Conservation (phyloP, 1,140 invertebrate genomes). For the Drosophila elegans region DNA sequence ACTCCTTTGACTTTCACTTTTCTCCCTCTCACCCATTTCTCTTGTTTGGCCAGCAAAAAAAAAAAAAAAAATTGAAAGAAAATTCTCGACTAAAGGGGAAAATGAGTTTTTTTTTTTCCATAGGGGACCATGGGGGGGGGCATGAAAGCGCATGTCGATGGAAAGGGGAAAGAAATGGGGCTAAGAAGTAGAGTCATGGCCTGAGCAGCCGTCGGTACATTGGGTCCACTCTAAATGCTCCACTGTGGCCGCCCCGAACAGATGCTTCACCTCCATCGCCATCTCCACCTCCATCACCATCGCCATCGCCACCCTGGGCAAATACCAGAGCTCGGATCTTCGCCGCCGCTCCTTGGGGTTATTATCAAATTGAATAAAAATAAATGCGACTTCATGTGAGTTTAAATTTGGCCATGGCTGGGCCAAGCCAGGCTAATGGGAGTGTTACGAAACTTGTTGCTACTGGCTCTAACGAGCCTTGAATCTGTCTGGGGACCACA, state of each 20-base stretch:
- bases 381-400: constrained; percentile 79
- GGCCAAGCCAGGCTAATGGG: constrained; percentile 2
- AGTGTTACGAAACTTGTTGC: constrained; percentile 17
- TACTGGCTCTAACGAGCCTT: constrained; percentile 14
- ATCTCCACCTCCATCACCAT: not conserved
- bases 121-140: not conserved
- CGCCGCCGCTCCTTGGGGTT: constrained; percentile 47
- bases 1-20: constrained; percentile 41
- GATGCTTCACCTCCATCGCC: constrained; percentile 42
- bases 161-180: constrained; percentile 6
- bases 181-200: not conserved
- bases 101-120: constrained; percentile 68
- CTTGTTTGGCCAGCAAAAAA: constrained; percentile 25
- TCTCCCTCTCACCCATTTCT: constrained; percentile 15
- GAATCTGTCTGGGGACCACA: constrained; percentile 9
- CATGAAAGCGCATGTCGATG: constrained; percentile 8
- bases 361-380: constrained; percentile 83
- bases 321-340: constrained; percentile 12
- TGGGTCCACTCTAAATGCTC: constrained; percentile 78
- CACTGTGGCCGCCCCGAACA: constrained; percentile 62
- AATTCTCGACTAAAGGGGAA: constrained; percentile 54
- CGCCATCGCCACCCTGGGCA: not conserved
- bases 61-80: constrained; percentile 57
- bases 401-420: constrained; percentile 51
- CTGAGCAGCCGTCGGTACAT: constrained; percentile 73